Percentiles rank a stretch among this genome's conserved stretches.
Evolutionary conservation across 2,888 invertebrate genomes (phyloP).

Genomic region (Stenodera caucasica): DNA sequence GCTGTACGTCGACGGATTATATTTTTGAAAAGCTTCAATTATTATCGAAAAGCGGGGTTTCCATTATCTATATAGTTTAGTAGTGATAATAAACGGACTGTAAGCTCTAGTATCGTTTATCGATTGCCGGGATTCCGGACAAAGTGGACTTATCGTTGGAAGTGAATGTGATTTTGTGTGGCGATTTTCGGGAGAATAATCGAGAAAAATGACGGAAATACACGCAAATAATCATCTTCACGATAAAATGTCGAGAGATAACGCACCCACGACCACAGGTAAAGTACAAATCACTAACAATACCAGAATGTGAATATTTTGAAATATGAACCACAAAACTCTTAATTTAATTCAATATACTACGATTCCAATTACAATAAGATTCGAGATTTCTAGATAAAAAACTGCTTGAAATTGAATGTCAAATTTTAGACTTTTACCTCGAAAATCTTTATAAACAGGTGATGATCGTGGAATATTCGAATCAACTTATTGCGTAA

Average conservation of each 20-base stretch:
- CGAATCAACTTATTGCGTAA: conserved; percentile 25
- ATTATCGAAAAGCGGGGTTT: not conserved
- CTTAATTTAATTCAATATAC: too few relatives aligned
- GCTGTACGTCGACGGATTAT: not conserved
- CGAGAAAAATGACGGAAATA: conserved; percentile 40
- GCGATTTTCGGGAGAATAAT: not conserved
- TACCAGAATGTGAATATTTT: too few relatives aligned
- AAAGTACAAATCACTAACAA: not conserved
- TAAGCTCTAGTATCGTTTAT: not conserved
- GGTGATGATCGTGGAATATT: conserved; percentile 22
- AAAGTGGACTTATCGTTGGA: not conserved
- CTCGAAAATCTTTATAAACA: conserved; percentile 23
- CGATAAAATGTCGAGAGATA: conserved; percentile 29
- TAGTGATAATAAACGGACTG: not conserved
- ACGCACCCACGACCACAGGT: conserved; percentile 21
- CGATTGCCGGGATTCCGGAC: not conserved
- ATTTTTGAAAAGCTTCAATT: conserved; percentile 2
- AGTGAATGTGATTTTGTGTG: not conserved
- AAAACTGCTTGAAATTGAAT: too few relatives aligned
- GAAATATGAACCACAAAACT: too few relatives aligned
- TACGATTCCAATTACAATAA: too few relatives aligned
- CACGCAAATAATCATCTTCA: conserved; percentile 34
- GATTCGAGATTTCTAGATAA: too few relatives aligned
- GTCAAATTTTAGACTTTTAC: conserved; percentile 8
- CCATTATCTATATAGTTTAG: not conserved